Conservation (phyloP, 2,888 invertebrate genomes). For the Sylvicola fuscatus region DNA sequence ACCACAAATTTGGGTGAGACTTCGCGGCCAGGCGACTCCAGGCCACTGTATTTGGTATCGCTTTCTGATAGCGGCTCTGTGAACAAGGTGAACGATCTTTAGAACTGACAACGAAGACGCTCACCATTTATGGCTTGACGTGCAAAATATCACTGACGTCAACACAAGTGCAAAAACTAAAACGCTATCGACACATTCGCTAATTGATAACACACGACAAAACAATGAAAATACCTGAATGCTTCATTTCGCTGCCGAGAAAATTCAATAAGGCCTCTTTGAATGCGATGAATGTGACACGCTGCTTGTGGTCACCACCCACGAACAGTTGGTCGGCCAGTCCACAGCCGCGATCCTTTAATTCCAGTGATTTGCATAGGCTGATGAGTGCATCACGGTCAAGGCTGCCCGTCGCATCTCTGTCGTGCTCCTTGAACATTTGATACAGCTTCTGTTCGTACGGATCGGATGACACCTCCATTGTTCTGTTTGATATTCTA, state of each 20-base stretch:
- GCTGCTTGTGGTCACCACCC: constrained; percentile 12
- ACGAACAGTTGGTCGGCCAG: constrained; percentile 39
- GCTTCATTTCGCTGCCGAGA: constrained; percentile 31
- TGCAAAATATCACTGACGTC: no score
- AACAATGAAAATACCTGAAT: not conserved
- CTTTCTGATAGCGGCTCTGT: constrained; percentile 1
- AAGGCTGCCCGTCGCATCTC: constrained; percentile 43
- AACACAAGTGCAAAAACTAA: no score
- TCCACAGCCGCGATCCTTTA: constrained; percentile 47
- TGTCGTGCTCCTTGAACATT: constrained; percentile 62
- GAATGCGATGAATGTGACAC: constrained; percentile 51
- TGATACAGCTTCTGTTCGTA: constrained; percentile 65
- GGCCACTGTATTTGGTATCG: constrained; percentile 19
- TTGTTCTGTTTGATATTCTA: no score
- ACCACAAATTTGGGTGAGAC: constrained; percentile 51
- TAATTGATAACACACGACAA: not conserved
- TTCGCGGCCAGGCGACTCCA: constrained; percentile 40
- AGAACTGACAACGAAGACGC: no score
- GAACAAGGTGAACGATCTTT: no score
- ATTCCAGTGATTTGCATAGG: constrained; percentile 55
- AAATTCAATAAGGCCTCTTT: constrained; percentile 52
- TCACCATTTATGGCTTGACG: no score
- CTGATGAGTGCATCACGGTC: constrained; percentile 42
- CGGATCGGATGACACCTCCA: constrained; percentile 31
- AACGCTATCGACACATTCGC: no score